These are phyloP conservation scores for Glyphotaelius pellucidus DNA, from an alignment of 2,888 invertebrate species.

Conservation along the genomic window DNA sequence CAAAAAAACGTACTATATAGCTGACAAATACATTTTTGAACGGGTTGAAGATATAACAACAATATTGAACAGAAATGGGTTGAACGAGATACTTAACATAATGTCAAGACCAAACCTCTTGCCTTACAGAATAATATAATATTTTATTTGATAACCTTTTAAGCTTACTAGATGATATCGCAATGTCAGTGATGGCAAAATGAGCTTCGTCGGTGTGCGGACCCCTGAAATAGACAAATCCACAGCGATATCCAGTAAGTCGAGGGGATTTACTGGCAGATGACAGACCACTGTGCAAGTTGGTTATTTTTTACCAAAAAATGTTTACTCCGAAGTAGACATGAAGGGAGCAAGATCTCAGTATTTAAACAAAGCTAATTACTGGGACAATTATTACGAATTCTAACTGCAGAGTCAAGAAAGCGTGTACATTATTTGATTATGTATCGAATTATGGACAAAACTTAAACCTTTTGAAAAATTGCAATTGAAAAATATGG, in stretches of 20 bases:
- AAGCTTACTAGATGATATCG: not conserved
- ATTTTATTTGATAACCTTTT: not conserved
- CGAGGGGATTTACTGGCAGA: not conserved
- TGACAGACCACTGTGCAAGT: constrained; percentile 12
- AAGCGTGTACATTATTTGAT: too few species aligned
- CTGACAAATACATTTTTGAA: too few species aligned
- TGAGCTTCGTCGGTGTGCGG: not conserved
- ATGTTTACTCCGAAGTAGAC: not conserved
- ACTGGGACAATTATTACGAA: not conserved
- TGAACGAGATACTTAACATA: not conserved
- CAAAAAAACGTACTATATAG: too few species aligned
- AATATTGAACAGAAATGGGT: too few species aligned
- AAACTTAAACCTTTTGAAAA: too few species aligned
- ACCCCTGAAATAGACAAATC: not conserved
- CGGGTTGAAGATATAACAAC: too few species aligned
- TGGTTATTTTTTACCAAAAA: not conserved
- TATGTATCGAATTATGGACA: too few species aligned
- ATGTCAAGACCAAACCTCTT: not conserved
- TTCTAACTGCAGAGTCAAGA: not conserved
- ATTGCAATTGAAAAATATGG: too few species aligned
- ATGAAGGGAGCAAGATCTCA: constrained; percentile 3
- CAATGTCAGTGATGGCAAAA: not conserved
- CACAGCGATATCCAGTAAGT: not conserved
- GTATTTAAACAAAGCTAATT: constrained; percentile 20
- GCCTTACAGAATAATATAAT: not conserved